These are phyloP conservation scores for Orcinus orca DNA, from an alignment of 2,113 vertebrate species.

Conservation along the genomic window DNA sequence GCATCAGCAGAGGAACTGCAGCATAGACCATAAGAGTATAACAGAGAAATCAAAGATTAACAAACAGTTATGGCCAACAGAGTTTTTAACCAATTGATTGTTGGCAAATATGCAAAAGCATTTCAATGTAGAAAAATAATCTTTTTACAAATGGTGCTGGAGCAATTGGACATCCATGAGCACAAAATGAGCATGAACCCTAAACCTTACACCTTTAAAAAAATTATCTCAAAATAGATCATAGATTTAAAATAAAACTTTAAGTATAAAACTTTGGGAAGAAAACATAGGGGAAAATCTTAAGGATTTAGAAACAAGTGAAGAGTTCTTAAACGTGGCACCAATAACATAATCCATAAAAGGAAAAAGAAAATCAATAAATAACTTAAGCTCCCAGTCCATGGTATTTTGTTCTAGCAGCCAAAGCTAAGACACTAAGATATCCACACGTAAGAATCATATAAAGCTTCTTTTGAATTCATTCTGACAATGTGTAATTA, in stretches of 20 bases:
- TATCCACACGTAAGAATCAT: background rate
- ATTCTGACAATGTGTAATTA: no score
- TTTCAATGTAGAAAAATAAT: background rate
- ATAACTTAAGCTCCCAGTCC: background rate
- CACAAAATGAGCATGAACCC: background rate
- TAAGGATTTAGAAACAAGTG: background rate
- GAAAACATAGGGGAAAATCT: background rate
- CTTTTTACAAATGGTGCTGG: background rate
- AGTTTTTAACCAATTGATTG: background rate
- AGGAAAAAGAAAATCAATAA: background rate
- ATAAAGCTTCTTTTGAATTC: background rate
- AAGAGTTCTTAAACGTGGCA: background rate
- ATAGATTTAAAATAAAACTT: background rate
- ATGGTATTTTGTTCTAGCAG: background rate
- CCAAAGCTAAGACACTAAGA: background rate
- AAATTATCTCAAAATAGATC: background rate
- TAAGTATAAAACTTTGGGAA: background rate
- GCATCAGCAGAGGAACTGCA: background rate
- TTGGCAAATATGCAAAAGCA: background rate
- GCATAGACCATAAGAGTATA: background rate
- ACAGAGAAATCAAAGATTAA: background rate
- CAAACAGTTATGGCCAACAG: background rate
- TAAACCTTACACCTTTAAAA: background rate
- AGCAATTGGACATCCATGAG: background rate
- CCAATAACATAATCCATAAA: background rate